A percentile compares a stretch with the other conserved stretches of the same genome.
phyloP scores from a whole-genome alignment of 2,797 vertebrate genomes.

The Cynopterus sphinx region DNA sequence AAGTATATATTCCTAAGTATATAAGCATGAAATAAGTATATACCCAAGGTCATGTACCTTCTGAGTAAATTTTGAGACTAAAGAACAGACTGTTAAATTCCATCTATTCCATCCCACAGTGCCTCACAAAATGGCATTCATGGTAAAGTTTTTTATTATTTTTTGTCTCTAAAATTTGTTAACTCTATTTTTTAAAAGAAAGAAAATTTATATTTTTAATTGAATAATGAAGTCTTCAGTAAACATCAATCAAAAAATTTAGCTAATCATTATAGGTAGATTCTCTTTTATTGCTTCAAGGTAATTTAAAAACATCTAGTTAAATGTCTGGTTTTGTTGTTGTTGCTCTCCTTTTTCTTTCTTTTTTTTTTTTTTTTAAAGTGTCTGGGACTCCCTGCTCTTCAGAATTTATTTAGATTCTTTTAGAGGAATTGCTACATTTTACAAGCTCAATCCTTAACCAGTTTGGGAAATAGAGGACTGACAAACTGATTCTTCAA shows the following conservation, averaged over 20 bases:
- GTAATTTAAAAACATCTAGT: conserved; percentile 34
- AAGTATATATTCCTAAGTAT: neutral
- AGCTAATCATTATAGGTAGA: neutral
- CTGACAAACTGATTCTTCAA: conserved; percentile 58
- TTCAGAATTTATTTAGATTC: conserved; percentile 44
- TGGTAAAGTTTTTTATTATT: neutral
- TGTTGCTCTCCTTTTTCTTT: no score
- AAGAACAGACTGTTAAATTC: neutral
- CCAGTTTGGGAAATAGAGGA: neutral
- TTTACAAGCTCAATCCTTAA: conserved; percentile 58
- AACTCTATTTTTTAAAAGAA: neutral
- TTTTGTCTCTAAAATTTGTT: neutral
- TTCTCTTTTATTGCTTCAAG: conserved; percentile 15
- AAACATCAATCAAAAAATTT: neutral
- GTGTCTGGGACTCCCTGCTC: neutral
- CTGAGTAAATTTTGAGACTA: neutral
- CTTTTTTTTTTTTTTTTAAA: conserved; percentile 49
- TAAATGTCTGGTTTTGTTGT: neutral
- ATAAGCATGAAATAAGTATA: neutral
- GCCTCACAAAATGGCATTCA: no score
- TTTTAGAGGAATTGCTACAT: conserved; percentile 56
- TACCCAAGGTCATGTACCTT: neutral
- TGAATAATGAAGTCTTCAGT: neutral
- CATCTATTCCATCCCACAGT: neutral
- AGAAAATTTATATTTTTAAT: neutral